Evolutionary conservation across 2,113 vertebrate species (phyloP), one percentile per base, ranked within the genome.

Genomic region (Scomber scombrus): DNA sequence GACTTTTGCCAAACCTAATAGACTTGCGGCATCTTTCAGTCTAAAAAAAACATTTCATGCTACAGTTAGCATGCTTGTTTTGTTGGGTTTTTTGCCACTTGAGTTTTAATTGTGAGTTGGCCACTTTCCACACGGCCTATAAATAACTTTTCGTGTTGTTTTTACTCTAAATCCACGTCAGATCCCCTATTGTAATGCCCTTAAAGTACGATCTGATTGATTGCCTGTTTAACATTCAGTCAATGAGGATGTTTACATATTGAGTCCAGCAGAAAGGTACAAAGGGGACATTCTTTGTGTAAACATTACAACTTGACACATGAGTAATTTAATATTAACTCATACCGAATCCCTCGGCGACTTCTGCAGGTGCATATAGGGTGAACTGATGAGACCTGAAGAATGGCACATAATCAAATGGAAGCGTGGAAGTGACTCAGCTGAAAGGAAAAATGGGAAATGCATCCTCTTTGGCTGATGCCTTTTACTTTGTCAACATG

Each of bases 211-310:
- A 56, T 61, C n/a, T 63, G 71, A 87, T 52, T 70, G 63, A 68
- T 81, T 78, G 49, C 47, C 68, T 86, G 63, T 85, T 80, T 64
- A 51, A 61, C 23, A n/a, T 77, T 86, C 47, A 76, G 63, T 62
- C 46, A 74, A 81, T 68, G 58, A 82, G 71, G 74, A 82, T 84
- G 82, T 88, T 89, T 90, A 80, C 54, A 70, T 47, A 45, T 46
- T 3, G 57, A 71, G 74, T 70, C 19, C 72, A 68, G 60, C 65
- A 77, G 45, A 71, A 49, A 18, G n/a, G 43, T 58, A 60, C 34
- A 21, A 60, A 72, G 8, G 19, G 61, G 70, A 75, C 40, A 47
- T 66, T 75, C 73, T 52, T 51, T 26, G 61, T 80, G 45, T 70
- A 77, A 75, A 67, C 46, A 50, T 71, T 26, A 16, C n/a, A 18